Evolutionary conservation across 2,113 vertebrate species (phyloP), one percentile per base, ranked within the genome.

Genomic region (Rhabdornis inornatus): DNA sequence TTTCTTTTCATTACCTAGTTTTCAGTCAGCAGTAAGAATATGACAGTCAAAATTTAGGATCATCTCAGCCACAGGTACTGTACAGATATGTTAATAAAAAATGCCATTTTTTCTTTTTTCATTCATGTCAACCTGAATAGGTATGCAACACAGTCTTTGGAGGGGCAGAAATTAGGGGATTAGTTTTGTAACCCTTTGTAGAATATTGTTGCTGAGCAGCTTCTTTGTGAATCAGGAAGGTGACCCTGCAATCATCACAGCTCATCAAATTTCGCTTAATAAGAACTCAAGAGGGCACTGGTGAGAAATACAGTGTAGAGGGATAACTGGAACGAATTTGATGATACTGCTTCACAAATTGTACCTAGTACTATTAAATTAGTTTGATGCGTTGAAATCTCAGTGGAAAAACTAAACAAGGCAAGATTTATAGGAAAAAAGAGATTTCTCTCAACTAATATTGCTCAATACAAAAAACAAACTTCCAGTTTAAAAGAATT

Each of bases 191-290:
- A 94, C 93, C 71, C 74, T 86, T 81, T 82, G 47, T 79, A 61
- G 49, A 85, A 88, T 66, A 65, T 30, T 83, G 77, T 84, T 81
- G 78, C 13, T 95, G 35, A 90, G 56, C 49, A 95, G 75, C 52
- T 93, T 81, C 82, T 88, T 65, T 87, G 33, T 86, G 57, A 79
- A 91, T 72, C 56, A 65, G 53, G 59, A 47, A 90, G 63, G 80
- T 84, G 87, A 92, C 83, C 69, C 89, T 72, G 22, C 59, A 92
- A 96, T 72, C 88, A 93, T 39, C 57, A 82, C 39, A 92, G 37
- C 79, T 95, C 65, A 94, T 91, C 93, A 75, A 92, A 64, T 91
- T 96, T 94, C 60, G 82, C 64, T 89, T 94, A 95, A 94, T 76
- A 76, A 81, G 72, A 91, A 90, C 57, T 90, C 65, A 90, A 84